Base-by-base conservation (phyloP, 2,797 vertebrate species). In the Pogonophryne albipinna region DNA sequence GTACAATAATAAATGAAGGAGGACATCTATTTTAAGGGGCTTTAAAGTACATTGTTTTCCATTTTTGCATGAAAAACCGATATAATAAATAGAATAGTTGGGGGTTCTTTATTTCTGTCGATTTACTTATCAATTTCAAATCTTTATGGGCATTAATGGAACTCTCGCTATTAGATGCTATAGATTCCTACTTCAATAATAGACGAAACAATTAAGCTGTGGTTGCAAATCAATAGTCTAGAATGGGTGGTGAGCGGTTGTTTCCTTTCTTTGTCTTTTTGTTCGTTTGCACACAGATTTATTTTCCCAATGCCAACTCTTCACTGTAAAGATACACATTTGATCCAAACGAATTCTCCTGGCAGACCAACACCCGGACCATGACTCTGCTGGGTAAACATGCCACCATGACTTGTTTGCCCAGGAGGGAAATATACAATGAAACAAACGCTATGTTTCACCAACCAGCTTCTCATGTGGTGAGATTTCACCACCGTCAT, bases 401-500 rank as follows among this genome's bases (percentile, higher is more conserved):
- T 44, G 65, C 46, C 42, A 68, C 45, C 63, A 15, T 34, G 55
- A 61, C 13, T 60, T 17, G 58, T 78, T 78, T 70, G 31, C 55
- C 58, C 19, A 9, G 31, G 31, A 80, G 34, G 16, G 8, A 47
- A 62, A 62, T 79, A 56, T 2, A 60, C 57, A 75, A 66, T 85
- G 70, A 84, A 78, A 79, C 58, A 45, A 82, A 68, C 2, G 4
- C 56, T 74, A 61, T 65, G 75, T 88, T 85, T 86, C 66, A 13
- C 64, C 68, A 74, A 27, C 42, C 45, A 10, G 51, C 58, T 73
- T 55, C 60, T 59, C 57, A 13, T 69, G 75, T 57, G 58, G 76
- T 42, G 47, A 83, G 78, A 73, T 82, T 85, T 85, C 81, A 80
- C 59, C 77, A 59, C 42, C 0, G 50, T 71, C 79, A 78, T 72